Conservation (phyloP, 2,797 vertebrate genomes). For the Australoheros facetus region DNA sequence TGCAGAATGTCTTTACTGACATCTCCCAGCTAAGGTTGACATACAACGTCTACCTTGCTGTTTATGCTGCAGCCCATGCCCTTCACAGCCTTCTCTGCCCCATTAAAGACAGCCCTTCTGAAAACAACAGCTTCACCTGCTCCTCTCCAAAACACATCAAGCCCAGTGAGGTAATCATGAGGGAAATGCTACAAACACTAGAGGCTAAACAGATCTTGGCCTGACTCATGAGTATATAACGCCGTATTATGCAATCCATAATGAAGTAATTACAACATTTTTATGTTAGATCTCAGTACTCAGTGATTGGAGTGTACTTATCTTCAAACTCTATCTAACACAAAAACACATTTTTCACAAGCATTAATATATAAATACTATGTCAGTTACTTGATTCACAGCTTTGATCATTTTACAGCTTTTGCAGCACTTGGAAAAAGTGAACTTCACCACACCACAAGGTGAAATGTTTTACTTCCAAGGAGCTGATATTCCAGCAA, state of each 20-base stretch:
- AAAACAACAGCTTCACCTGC: too few relatives aligned
- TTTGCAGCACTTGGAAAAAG: constrained; percentile 64
- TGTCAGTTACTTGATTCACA: background rate
- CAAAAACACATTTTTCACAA: too few relatives aligned
- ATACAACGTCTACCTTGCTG: constrained; percentile 80
- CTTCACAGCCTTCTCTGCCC: too few relatives aligned
- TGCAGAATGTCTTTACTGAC: constrained; percentile 68
- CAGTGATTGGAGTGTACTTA: too few relatives aligned
- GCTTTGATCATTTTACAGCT: constrained; percentile 55
- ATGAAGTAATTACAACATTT: background rate
- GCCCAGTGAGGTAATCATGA: too few relatives aligned
- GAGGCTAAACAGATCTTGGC: too few relatives aligned
- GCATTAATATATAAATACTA: too few relatives aligned
- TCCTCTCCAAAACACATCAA: too few relatives aligned
- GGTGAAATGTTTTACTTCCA: constrained; percentile 77
- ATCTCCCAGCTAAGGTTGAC: constrained; percentile 71
- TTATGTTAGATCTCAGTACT: background rate
- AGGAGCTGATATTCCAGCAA: constrained; percentile 70
- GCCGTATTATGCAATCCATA: background rate
- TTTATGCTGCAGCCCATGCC: constrained; percentile 79
- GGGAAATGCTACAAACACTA: too few relatives aligned
- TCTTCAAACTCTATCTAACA: too few relatives aligned
- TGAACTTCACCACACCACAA: constrained; percentile 78
- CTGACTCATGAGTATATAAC: too few relatives aligned
- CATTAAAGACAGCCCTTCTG: too few relatives aligned